Conservation (phyloP, 2,113 vertebrate species). For the Melanerpes formicivorus region DNA sequence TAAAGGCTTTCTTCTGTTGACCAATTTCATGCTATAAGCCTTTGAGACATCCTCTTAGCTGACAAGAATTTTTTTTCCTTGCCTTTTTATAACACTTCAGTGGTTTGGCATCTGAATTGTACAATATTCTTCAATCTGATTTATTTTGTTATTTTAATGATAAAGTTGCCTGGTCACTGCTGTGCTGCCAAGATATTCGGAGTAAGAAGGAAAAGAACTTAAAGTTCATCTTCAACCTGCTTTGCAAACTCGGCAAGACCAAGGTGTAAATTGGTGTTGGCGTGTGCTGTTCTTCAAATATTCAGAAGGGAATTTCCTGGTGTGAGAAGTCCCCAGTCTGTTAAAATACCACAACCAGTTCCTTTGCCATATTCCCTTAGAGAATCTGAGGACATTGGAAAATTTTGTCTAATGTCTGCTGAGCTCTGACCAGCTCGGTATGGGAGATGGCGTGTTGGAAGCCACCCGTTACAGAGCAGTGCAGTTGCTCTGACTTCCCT, state of each 20-base stretch:
- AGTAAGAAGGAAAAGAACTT: not conserved
- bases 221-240: not conserved
- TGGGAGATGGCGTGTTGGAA: not conserved
- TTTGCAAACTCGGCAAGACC: not conserved
- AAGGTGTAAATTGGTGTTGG: not conserved
- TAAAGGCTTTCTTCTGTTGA: not conserved
- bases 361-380: not conserved
- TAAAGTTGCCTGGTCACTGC: not conserved
- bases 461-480: not conserved
- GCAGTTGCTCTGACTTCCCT: not conserved
- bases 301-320: not conserved
- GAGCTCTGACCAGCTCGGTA: not conserved
- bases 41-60: not conserved
- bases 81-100: not conserved
- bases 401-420: not conserved
- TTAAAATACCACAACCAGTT: not conserved
- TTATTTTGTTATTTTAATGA: not conserved
- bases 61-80: not conserved
- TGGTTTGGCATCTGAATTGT: not conserved
- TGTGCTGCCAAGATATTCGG: not conserved
- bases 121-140: not conserved
- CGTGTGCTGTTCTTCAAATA: not conserved
- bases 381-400: not conserved
- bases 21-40: not conserved
- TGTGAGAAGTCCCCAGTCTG: not conserved